phyloP scores from a whole-genome alignment of 2,888 invertebrate species.

The Pollenia angustigena region DNA sequence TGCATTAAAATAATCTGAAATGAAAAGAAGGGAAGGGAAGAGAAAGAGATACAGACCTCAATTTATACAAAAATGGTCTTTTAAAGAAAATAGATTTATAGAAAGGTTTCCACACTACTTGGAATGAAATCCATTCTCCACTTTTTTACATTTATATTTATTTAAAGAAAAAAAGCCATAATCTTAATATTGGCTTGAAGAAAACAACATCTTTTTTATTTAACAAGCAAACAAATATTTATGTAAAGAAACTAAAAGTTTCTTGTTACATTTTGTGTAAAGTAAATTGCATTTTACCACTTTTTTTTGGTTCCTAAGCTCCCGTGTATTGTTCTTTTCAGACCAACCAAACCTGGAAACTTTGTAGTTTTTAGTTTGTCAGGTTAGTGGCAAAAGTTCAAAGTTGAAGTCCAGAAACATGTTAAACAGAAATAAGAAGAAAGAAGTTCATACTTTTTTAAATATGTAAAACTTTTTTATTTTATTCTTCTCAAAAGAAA shows the following conservation, averaged over 20 bases:
- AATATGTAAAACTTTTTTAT: conserved; percentile 50
- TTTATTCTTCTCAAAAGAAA: conserved; percentile 37
- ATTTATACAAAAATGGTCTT: neutral
- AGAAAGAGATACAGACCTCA: neutral
- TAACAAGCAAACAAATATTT: conserved; percentile 74
- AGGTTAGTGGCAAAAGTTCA: conserved; percentile 50
- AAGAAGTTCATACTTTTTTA: conserved; percentile 36
- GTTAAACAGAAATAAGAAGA: conserved; percentile 17
- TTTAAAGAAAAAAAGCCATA: conserved; percentile 14
- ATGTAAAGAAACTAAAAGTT: conserved; percentile 68
- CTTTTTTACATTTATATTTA: neutral
- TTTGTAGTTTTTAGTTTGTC: conserved; percentile 55
- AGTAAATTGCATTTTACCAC: conserved; percentile 69
- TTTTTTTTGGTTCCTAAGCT: conserved; percentile 75
- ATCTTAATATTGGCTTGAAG: conserved; percentile 11
- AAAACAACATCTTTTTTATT: conserved; percentile 29
- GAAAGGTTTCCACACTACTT: neutral
- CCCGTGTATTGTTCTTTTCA: conserved; percentile 52
- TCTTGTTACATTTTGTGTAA: conserved; percentile 37
- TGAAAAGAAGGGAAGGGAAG: no score
- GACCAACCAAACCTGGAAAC: conserved; percentile 23
- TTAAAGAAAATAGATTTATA: neutral
- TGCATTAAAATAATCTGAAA: conserved; percentile 63
- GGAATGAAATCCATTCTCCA: neutral
- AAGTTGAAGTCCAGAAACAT: conserved; percentile 60